phyloP scores from a whole-genome alignment of 2,113 vertebrate species.

The Oenanthe oenanthe region DNA sequence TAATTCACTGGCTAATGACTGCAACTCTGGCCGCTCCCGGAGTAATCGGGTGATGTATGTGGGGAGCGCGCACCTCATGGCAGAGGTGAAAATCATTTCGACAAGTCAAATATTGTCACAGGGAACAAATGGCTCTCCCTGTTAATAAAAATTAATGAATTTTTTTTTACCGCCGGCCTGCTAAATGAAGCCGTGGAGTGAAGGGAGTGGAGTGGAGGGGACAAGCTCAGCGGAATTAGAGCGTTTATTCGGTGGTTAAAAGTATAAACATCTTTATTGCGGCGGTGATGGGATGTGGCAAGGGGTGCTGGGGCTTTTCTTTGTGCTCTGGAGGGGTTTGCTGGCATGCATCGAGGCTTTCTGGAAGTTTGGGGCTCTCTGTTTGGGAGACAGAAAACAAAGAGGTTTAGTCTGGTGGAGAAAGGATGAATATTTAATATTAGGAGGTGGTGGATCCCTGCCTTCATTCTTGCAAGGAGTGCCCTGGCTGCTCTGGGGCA shows the following conservation, averaged over 20 bases:
- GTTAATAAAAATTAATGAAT: constrained; percentile 96
- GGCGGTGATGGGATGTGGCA: constrained; percentile 21
- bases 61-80: constrained; percentile 87
- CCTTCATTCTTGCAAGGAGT: background rate
- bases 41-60: constrained; percentile 99
- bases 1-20: constrained; percentile 99
- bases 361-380: background rate
- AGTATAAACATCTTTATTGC: constrained; percentile 67
- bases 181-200: constrained; percentile 81
- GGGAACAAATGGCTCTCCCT: constrained; percentile 88
- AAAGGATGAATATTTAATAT: background rate
- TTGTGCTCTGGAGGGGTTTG: background rate
- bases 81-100: constrained; percentile 99
- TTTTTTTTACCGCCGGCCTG: constrained; percentile 78
- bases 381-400: background rate
- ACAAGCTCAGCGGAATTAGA: constrained; percentile 49
- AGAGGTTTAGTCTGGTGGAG: background rate
- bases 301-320: background rate
- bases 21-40: constrained; percentile 84
- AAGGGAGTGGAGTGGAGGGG: constrained; percentile 34
- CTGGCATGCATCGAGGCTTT: background rate
- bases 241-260: constrained; percentile 70
- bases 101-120: constrained; percentile 93
- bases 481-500: rapidly evolving
- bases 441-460: background rate